Base-by-base conservation (phyloP, 2,888 invertebrate species). In the Drosophila imparisetae region DNA sequence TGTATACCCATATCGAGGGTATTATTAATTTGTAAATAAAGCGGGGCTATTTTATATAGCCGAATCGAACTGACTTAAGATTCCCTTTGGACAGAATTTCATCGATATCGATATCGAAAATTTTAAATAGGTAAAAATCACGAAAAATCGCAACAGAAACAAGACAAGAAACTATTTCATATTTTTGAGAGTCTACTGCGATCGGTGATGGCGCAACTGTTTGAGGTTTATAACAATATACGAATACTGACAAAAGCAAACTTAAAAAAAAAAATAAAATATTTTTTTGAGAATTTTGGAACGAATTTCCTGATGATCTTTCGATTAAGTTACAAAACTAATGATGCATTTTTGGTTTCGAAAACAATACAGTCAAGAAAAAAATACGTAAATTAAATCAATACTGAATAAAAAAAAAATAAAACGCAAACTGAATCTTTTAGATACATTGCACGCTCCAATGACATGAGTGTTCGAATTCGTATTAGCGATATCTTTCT, bases 171-270 rank as follows among this genome's bases (percentile, higher is more conserved):
- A 11, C 8, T 65, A 15, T 62, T 21, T 42, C 40, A 45, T 8
- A 24, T 15, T 24, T 24, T 8, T 4, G 21, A 45, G 45, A 45
- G 45, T 24, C 24, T 45, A 24, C 24, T 45, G 24, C 21, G 45
- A 24, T 6, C 27, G 40, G 30, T 6, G 29, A n/a, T 21, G 30
- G 50, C 42, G 62, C 24, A 53, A 62, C 27, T 53, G 62, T 21
- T 40, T 34, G 32, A 42, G 30, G 21, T 57, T 30, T 38, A 42
- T 45, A 42, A 32, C 50, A 27, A 53, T 40, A 30, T 24, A 11
- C 30, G 40, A 69, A 76, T 76, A 76, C 76, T 76, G 76, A 78
- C 66, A 67, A 40, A 50, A 21, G 32, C 53, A 27, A n/a, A 55
- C 59, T 30, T 36, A 42, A 30, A 59, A 24, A 54, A 45, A 54